These are phyloP conservation scores for Stenopsyche tienmushanensis DNA, from an alignment of 1,140 invertebrate species.

Conservation along the genomic window DNA sequence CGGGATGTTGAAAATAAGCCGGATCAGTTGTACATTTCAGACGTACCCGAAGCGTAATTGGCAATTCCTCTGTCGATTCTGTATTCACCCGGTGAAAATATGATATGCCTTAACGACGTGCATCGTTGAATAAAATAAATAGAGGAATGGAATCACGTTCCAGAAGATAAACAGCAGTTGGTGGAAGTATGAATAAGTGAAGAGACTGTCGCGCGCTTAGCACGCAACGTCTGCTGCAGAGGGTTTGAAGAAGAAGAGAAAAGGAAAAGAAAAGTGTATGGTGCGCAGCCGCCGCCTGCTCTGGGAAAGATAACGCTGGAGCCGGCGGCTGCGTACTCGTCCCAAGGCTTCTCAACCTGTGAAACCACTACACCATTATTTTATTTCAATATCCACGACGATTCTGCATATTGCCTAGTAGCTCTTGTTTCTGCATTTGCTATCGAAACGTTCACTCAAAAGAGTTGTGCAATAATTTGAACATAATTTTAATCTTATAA, in stretches of 20 bases:
- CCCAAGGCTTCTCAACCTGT: neutral
- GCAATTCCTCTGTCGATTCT: too few species aligned
- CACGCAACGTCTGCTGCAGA: neutral
- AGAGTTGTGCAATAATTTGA: too few species aligned
- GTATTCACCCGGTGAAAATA: neutral
- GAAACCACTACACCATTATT: neutral
- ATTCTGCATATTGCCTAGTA: too few species aligned
- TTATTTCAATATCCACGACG: too few species aligned
- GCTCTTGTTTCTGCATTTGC: too few species aligned
- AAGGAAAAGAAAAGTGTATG: neutral
- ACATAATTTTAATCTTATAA: too few species aligned
- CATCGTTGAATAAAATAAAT: constrained; percentile 30
- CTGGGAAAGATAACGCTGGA: constrained; percentile 28
- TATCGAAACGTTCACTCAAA: too few species aligned
- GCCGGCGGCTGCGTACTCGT: neutral
- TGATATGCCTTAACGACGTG: constrained; percentile 12
- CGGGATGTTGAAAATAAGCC: too few species aligned
- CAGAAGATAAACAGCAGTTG: constrained; percentile 23
- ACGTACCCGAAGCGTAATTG: too few species aligned
- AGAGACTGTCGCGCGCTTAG: neutral
- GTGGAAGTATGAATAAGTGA: constrained; percentile 9
- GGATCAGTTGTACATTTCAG: too few species aligned
- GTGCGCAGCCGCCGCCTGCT: constrained; percentile 14
- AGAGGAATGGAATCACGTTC: constrained; percentile 27
- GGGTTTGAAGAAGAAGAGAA: constrained; percentile 16